Conservation (phyloP, 2,797 vertebrate species). For the Aratinga solstitialis region DNA sequence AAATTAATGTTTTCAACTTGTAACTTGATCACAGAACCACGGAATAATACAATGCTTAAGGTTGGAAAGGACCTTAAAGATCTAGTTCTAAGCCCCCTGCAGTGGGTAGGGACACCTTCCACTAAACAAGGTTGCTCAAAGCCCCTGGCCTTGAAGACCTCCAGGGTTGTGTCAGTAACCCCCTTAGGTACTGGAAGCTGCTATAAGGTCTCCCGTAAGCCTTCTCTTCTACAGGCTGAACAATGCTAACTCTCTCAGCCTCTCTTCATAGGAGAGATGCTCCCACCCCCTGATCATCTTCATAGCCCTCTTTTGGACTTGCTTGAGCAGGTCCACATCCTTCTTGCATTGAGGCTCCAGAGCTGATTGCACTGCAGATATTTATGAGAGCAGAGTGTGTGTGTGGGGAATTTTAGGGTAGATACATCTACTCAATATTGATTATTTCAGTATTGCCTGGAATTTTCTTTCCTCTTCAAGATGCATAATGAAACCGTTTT, state of each 20-base stretch:
- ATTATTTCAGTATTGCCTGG: not conserved
- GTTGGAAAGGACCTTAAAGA: not conserved
- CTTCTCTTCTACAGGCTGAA: not conserved
- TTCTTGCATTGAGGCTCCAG: not conserved
- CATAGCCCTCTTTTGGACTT: not conserved
- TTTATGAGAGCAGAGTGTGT: not conserved
- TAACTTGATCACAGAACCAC: not conserved
- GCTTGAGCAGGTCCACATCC: not conserved
- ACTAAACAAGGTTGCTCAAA: not conserved
- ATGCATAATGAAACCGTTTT: not conserved
- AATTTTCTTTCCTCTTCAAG: not conserved
- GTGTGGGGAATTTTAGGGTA: not conserved
- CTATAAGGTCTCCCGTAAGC: not conserved
- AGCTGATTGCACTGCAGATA: not conserved
- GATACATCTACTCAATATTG: not conserved
- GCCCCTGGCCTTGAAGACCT: not conserved
- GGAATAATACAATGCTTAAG: not conserved
- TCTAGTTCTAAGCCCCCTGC: not conserved
- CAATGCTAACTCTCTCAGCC: not conserved
- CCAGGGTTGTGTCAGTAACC: not conserved
- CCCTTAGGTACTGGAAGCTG: not conserved
- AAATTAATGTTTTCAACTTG: not conserved
- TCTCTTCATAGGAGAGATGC: not conserved
- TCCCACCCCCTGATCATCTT: not conserved
- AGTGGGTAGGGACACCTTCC: not conserved